phyloP scores from a whole-genome alignment of 2,888 invertebrate species.

The Quadroppia sp. region DNA sequence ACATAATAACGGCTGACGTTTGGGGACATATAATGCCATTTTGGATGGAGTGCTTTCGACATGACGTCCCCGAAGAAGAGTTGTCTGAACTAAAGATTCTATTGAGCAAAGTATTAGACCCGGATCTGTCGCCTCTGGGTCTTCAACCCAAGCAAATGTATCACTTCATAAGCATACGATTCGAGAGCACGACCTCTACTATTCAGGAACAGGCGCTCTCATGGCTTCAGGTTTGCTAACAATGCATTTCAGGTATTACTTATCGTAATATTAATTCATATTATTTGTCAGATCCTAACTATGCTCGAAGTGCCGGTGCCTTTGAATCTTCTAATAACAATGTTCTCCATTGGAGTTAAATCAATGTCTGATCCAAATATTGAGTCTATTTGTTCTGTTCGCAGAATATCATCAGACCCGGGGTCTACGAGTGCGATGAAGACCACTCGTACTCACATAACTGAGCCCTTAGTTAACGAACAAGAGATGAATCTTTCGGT shows the following conservation, averaged over 20 bases:
- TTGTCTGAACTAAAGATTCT: slow-evolving; percentile 75
- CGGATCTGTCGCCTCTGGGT: slow-evolving; percentile 89
- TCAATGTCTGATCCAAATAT: slow-evolving; percentile 49
- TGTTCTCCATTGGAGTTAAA: slow-evolving; percentile 81
- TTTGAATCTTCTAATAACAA: slow-evolving; percentile 74
- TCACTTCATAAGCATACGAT: slow-evolving; percentile 81
- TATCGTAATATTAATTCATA: slow-evolving; percentile 5
- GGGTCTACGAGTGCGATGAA: not conserved
- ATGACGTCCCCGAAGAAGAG: slow-evolving; percentile 84
- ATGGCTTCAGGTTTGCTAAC: slow-evolving; percentile 68
- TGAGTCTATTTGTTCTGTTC: slow-evolving; percentile 1
- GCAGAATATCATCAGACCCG: slow-evolving; percentile 3
- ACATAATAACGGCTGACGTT: slow-evolving; percentile 86
- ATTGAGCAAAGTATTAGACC: slow-evolving; percentile 87
- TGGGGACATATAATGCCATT: slow-evolving; percentile 99
- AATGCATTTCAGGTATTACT: not conserved
- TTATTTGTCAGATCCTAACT: slow-evolving; percentile 62
- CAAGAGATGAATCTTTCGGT: slow-evolving; percentile 71
- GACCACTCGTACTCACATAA: slow-evolving; percentile 5
- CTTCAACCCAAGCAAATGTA: slow-evolving; percentile 93
- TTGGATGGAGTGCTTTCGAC: slow-evolving; percentile 97
- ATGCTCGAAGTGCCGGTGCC: slow-evolving; percentile 85
- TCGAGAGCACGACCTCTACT: slow-evolving; percentile 71
- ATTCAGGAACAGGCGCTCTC: slow-evolving; percentile 81
- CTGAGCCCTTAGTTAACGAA: slow-evolving; percentile 41